Base-by-base conservation (phyloP, 2,888 invertebrate species). In the Anodontia alba region DNA sequence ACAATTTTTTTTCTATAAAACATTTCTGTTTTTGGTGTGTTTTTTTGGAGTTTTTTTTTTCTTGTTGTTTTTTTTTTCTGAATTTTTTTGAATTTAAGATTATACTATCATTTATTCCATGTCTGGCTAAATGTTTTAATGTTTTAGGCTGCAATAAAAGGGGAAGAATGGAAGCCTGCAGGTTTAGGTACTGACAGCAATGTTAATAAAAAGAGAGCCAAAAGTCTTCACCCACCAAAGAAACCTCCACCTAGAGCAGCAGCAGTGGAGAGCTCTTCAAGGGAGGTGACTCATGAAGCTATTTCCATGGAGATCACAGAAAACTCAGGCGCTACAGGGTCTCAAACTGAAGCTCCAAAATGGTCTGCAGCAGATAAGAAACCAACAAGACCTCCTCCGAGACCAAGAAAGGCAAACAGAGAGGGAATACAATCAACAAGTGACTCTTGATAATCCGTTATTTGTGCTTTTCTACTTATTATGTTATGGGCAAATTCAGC, bases 121-220 rank as follows among this genome's bases (percentile, higher is more conserved):
- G n/a, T n/a, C n/a, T n/a, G n/a, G n/a, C n/a, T n/a, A n/a, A n/a
- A n/a, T n/a, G n/a, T n/a, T 15, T 46, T 12, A 20, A 46, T 46
- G 3, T 15, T 46, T 8, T 76, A 93, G 93, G 93, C 93, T 38
- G 93, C 92, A 15, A 86, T 93, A 20, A 91, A 90, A 78, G 92
- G 92, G 8, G 93, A 93, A 72, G 89, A 92, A 78, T 93, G 93
- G 93, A 81, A 77, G 31, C 90, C 92, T 7, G 84, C 89, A 15
- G 87, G 86, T 20, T 66, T 85, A 20, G 87, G 85, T 7, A 23
- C 43, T 43, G 73, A 72, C 1, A 71, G 78, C 17, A 73, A 81
- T 20, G 54, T 68, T 26, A 71, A 80, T n/a, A 81, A 84, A 49
- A 83, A 84, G 54, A 73, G 86, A 66, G 69, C 51, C 36, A 29